phyloP scores from a whole-genome alignment of 2,888 invertebrate species.

The Phaedon cochleariae region DNA sequence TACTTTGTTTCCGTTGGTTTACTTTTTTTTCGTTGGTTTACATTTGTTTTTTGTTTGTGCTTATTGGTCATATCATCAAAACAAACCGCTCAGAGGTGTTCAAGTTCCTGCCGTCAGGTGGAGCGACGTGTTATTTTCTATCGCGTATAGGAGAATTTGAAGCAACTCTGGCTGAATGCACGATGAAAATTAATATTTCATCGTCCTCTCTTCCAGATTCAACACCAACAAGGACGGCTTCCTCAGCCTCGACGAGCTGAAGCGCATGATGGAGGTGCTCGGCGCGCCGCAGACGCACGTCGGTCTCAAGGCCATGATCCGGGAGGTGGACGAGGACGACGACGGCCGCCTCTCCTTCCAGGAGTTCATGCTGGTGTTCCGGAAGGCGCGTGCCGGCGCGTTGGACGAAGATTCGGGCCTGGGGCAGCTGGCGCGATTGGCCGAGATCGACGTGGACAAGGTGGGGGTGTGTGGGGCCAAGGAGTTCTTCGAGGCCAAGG shows the following conservation, averaged over 20 bases:
- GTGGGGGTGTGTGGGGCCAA: constrained; percentile 95
- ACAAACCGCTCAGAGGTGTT: too few species aligned
- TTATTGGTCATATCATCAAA: too few species aligned
- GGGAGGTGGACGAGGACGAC: constrained; percentile 87
- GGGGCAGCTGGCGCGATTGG: constrained; percentile 83
- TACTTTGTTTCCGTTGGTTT: too few species aligned
- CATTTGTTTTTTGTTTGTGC: too few species aligned
- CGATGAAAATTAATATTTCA: too few species aligned
- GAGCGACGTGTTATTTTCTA: too few species aligned
- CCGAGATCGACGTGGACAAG: constrained; percentile 92
- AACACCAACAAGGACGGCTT: constrained; percentile 90
- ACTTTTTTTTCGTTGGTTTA: too few species aligned
- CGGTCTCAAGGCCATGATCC: constrained; percentile 93
- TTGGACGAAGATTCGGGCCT: constrained; percentile 87
- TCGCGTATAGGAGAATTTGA: too few species aligned
- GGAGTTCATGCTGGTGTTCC: constrained; percentile 83
- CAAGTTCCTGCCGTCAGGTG: too few species aligned
- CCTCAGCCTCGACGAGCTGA: constrained; percentile 88
- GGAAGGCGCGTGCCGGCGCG: constrained; percentile 93
- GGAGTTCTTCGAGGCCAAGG: constrained; percentile 95
- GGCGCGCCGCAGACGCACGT: constrained; percentile 96
- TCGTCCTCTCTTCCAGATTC: constrained; percentile 77
- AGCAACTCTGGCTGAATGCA: too few species aligned
- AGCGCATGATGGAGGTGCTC: constrained; percentile 95
- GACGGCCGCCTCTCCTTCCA: constrained; percentile 90